Base-by-base conservation (phyloP, 2,113 vertebrate genomes). In the Apteryx owenii region DNA sequence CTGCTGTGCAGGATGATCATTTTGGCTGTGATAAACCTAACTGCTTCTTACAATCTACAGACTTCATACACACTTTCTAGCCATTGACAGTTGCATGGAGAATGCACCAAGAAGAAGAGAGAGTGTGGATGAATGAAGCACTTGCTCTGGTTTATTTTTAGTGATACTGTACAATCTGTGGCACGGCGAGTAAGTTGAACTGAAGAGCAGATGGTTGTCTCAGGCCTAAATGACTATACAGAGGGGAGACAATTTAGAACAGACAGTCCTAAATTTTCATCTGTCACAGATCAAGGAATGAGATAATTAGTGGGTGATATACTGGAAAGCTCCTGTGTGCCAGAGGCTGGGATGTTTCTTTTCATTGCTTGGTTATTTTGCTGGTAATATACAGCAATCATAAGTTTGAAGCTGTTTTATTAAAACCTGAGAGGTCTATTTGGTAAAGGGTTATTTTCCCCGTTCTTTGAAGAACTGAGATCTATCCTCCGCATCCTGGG, bases 131-230 rank as follows among this genome's bases (percentile, higher is more conserved):
- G 93, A 96, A 96, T 71, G 90, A 94, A 69, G 68, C 44, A 62
- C 90, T 93, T 28, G 79, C 75, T 81, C 40, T 73, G 71, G 71
- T 85, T 90, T 97, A 96, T 96, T 96, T 97, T 97, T 96, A 97
- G 95, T 73, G 82, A 73, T 70, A 95, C 95, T 68, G 72, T 90
- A 94, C 48, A 21, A 46, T 12, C 64, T 25, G 29, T 19, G 66
- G 75, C 91, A 62, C n/a, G 14, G 50, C 54, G 77, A 95, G 91
- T 88, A 93, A 96, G 61, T 10, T 84, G 80, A 96, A 93, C 88
- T 85, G 73, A 80, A 36, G 50, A 85, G 36, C 92, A 96, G 85
- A 69, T 76, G 88, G 83, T 12, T 56, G 51, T 23, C 85, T 81
- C 73, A 33, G 78, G 54, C 87, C 71, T 72, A 85, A 60, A 88